Evolutionary conservation across 2,113 vertebrate genomes (phyloP), one percentile per base, ranked within the genome.

Genomic region (Nicator chloris): DNA sequence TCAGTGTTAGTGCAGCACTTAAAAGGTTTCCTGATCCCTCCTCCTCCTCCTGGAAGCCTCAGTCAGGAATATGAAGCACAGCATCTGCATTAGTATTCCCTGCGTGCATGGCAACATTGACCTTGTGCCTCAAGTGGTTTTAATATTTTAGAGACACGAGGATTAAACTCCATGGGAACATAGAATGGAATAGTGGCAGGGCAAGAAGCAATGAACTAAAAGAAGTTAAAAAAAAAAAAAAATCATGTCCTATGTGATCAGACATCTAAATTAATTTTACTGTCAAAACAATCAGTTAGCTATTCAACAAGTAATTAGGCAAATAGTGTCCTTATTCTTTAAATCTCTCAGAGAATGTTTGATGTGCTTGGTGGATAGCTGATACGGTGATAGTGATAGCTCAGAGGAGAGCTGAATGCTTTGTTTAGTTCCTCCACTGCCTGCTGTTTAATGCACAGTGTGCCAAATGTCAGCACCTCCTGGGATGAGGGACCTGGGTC

Each of bases 131-230:
- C 86, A 24, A 21, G 15, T 37, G 79, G 51, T 45, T 92, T 96
- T 88, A 95, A 44, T 78, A 80, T 82, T 85, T 90, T 39, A 92
- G 53, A 91, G 51, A 93, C 57, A 59, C 2, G 13, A 15, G 28
- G 68, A 92, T 91, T 94, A 86, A 96, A 69, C 69, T 96, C 90
- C 93, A 95, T 69, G 80, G 88, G 95, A 96, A 95, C 94, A 50
- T 4, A 56, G 59, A 15, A 40, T 1, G 15, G 63, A 90, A 88
- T 26, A 84, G 69, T 35, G 57, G 47, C 66, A 66, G 9, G 28
- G 35, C 45, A 50, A 30, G 45, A 76, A 89, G 63, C 1, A 27
- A 86, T 45, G 70, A 63, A 86, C 53, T n/a, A 23, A 88, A 94
- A 80, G 50, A 49, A 8, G 28, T 26, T 26, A 5, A 51, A 40